Evolutionary conservation across 2,797 vertebrate genomes (phyloP), one percentile per base, ranked within the genome.

Genomic region (Coreius guichenoti): DNA sequence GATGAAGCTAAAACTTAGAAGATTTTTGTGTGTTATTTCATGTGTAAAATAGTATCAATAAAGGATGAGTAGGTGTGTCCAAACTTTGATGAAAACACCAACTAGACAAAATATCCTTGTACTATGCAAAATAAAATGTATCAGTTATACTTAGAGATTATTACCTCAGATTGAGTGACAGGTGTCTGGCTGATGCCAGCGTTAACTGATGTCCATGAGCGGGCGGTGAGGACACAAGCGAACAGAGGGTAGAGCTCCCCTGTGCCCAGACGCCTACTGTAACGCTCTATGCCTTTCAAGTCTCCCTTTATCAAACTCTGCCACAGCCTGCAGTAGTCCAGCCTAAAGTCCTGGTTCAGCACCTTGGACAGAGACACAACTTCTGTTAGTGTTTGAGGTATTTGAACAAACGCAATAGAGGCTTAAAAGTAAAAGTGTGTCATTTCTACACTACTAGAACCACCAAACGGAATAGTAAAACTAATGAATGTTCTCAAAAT

Each of bases 251-350:
- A 99, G 72, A 99, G 91, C 21, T 98, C 96, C 4, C 97, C 98
- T 0, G 96, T 97, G 5, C 98, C 98, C 11, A 99, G 94, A 26
- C 92, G 93, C 69, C 91, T 96, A 91, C 97, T 96, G 90, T 98
- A 98, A 45, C 92, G 95, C 93, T 98, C 96, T 70, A 98, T 94
- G 2, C 90, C 92, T 61, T 95, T 91, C 95, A 99, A 95, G 90
- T 99, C 96, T 0, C 95, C 93, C 83, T 94, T 94, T 88, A 99
- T 98, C 87, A 99, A 94, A 54, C 97, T 94, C 93, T 97, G 97
- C 98, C 98, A 99, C 87, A 99, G 96, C 16, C 80, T 95, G 87
- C 97, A 98, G 92, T 99, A 99, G 89, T 98, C 92, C 93, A 99
- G 83, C 83, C 98, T 95, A 92, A 99, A 99, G 47, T 95, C 95